Evolutionary conservation across 2,113 vertebrate genomes (phyloP).

Genomic region (Cyprinodon tularosa): DNA sequence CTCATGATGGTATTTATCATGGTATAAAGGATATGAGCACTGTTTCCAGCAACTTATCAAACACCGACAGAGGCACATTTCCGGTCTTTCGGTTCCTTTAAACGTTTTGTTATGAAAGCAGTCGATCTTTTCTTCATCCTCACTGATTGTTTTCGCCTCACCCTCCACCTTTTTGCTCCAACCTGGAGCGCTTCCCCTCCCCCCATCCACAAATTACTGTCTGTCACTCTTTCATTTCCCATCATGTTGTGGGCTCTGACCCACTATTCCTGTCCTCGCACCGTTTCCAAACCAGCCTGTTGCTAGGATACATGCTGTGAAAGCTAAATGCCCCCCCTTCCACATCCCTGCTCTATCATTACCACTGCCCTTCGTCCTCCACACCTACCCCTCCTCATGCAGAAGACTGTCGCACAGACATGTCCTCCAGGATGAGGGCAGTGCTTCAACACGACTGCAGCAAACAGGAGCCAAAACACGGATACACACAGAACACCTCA

Average conservation of each 20-base stretch:
- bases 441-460: no score
- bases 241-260: not conserved
- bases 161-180: no score
- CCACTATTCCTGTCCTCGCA: not conserved
- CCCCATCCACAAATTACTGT: not conserved
- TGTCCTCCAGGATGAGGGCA: no score
- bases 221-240: not conserved
- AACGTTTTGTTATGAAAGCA: not conserved
- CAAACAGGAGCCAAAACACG: no score
- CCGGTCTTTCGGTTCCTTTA: not conserved
- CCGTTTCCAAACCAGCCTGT: not conserved
- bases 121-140: not conserved
- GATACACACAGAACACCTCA: not conserved
- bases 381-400: not conserved
- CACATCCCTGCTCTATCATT: not conserved
- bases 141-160: not conserved
- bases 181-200: no score
- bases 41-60: no score
- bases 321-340: no score
- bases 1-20: no score
- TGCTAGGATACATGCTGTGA: not conserved
- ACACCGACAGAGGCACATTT: no score
- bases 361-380: not conserved
- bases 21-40: no score
- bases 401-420: not conserved